Evolutionary conservation across 2,888 invertebrate species (phyloP).

Genomic region (Acrobasis consociella): DNA sequence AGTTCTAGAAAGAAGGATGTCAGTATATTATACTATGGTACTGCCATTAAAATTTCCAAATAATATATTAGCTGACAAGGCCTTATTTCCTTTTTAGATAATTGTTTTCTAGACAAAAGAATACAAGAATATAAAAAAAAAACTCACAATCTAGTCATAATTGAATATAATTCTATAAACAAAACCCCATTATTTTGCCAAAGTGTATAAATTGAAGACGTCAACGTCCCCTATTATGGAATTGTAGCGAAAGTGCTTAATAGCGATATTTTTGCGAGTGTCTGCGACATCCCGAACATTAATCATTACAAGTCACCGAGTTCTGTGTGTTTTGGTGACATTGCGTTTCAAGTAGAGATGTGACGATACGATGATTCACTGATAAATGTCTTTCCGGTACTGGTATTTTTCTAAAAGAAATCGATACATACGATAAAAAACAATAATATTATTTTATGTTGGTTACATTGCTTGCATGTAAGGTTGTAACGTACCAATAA

Average conservation of each 20-base stretch:
- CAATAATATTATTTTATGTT: too few species aligned
- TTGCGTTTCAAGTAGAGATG: slow-evolving; percentile 34
- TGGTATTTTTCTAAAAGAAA: too few species aligned
- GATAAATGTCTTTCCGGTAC: not conserved
- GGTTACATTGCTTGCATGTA: too few species aligned
- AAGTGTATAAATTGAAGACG: slow-evolving; percentile 18
- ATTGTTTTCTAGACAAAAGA: not conserved
- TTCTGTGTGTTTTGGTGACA: slow-evolving; percentile 37
- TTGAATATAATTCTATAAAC: not conserved
- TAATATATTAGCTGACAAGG: too few species aligned
- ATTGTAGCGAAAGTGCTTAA: slow-evolving; percentile 22
- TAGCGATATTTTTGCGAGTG: slow-evolving; percentile 36
- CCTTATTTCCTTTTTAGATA: too few species aligned
- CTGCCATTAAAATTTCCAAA: too few species aligned
- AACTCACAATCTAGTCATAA: not conserved
- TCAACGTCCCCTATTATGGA: slow-evolving; percentile 19
- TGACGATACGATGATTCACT: not conserved
- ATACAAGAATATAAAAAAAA: not conserved
- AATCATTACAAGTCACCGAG: slow-evolving; percentile 39
- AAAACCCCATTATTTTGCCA: slow-evolving; percentile 1
- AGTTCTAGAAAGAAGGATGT: too few species aligned
- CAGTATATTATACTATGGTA: too few species aligned
- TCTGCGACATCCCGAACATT: slow-evolving; percentile 36
- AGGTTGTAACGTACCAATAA: too few species aligned
- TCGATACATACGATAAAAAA: too few species aligned